A percentile compares a stretch with the other conserved stretches of the same genome.
Conservation (phyloP, 1,140 invertebrate genomes). For the Galendromus occidentalis region DNA sequence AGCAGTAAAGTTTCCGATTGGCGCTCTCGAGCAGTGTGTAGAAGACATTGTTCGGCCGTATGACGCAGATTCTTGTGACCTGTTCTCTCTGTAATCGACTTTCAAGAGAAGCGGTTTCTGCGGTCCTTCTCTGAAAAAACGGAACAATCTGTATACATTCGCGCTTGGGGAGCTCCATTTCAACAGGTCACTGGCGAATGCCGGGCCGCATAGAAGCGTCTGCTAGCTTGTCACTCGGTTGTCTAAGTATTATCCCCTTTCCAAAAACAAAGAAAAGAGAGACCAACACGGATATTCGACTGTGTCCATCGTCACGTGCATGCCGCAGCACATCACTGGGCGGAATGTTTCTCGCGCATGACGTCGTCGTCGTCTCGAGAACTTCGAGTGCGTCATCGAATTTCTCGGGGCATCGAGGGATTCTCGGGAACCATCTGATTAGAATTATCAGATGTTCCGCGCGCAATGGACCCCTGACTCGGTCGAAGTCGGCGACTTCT, state of each 20-base stretch:
- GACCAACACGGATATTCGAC: no score
- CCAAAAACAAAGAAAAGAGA: neutral
- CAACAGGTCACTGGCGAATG: neutral
- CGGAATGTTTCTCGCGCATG: no score
- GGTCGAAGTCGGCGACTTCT: no score
- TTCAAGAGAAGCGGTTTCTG: neutral
- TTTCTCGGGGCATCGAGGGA: no score
- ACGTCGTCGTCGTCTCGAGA: no score
- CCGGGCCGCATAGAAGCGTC: neutral
- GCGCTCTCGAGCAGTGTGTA: neutral
- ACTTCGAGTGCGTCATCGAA: no score
- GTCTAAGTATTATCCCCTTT: neutral
- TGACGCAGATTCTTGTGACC: neutral
- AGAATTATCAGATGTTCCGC: no score
- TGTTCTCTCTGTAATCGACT: neutral
- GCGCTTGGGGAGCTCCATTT: neutral
- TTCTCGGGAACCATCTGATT: no score
- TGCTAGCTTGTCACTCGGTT: neutral
- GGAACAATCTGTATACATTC: conserved; percentile 5
- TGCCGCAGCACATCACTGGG: no score
- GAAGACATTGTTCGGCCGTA: conserved; percentile 1
- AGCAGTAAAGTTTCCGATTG: conserved; percentile 1
- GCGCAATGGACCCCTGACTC: no score
- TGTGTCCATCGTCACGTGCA: no score
- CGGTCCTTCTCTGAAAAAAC: neutral